A percentile compares a stretch with the other conserved stretches of the same genome.
Conservation (phyloP, 2,888 invertebrate genomes). For the Mesochorus sp. region DNA sequence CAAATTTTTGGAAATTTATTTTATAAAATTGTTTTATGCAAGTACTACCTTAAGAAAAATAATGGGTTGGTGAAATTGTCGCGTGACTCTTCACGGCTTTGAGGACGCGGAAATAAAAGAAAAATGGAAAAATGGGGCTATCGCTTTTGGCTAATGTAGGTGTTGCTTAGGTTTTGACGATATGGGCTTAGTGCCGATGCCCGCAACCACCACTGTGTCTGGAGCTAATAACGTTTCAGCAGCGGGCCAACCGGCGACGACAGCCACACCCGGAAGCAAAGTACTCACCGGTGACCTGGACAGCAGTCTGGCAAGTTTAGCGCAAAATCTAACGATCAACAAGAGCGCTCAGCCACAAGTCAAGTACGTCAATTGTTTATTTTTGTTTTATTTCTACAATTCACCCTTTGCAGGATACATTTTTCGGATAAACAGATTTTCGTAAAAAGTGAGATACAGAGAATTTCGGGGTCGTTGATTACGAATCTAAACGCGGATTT, state of each 20-base stretch:
- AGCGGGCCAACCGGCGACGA: slow-evolving; percentile 79
- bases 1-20: too few relatives aligned
- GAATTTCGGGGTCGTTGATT: too few relatives aligned
- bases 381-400: too few relatives aligned
- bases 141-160: slow-evolving; percentile 69
- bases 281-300: slow-evolving; percentile 96
- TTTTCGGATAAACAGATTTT: too few relatives aligned
- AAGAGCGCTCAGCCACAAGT: slow-evolving; percentile 87
- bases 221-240: slow-evolving; percentile 78
- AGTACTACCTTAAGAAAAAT: too few relatives aligned
- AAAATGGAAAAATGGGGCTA: slow-evolving; percentile 18
- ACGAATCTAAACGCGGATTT: too few relatives aligned
- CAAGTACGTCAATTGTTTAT: slow-evolving; percentile 88
- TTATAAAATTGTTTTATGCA: too few relatives aligned
- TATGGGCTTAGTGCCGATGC: slow-evolving; percentile 88
- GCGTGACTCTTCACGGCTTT: slow-evolving; percentile 7
- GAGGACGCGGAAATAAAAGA: neutral
- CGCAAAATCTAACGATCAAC: slow-evolving; percentile 95
- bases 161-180: slow-evolving; percentile 87
- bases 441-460: too few relatives aligned
- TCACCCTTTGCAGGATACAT: too few relatives aligned
- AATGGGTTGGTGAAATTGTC: too few relatives aligned
- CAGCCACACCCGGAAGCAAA: slow-evolving; percentile 85
- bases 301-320: slow-evolving; percentile 95
- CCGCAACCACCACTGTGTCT: slow-evolving; percentile 79